Percentiles rank a stretch among this genome's conserved stretches.
Conservation (phyloP, 53 echinoderm and acorn worm species). For the Patiria pectinifera region DNA sequence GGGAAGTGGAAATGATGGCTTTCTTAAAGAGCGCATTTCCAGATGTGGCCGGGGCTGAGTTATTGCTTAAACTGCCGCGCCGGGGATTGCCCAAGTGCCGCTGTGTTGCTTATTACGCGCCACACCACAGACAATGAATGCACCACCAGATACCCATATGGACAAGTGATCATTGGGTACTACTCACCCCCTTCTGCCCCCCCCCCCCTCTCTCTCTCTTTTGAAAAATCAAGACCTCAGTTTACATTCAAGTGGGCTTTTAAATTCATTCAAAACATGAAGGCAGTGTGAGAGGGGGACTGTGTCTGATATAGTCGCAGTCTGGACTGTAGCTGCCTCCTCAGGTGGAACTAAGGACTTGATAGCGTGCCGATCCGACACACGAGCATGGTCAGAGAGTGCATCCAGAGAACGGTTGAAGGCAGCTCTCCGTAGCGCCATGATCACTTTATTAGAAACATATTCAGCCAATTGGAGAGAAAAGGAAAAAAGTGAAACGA, state of each 20-base stretch:
- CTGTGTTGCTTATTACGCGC: constrained; percentile 9
- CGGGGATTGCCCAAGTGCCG: background rate
- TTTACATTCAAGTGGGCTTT: constrained; percentile 22
- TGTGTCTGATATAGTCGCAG: background rate
- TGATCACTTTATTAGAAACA: constrained; percentile 68
- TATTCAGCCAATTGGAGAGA: constrained; percentile 43
- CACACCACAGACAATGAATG: constrained; percentile 26
- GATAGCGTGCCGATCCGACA: constrained; percentile 63
- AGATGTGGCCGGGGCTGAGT: constrained; percentile 40
- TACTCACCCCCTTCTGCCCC: background rate
- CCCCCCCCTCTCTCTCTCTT: background rate
- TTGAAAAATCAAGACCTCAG: constrained; percentile 32
- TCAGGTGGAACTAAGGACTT: constrained; percentile 65
- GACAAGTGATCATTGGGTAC: constrained; percentile 35
- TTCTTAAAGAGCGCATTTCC: constrained; percentile 61
- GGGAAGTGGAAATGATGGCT: constrained; percentile 65
- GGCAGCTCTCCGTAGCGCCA: constrained; percentile 44
- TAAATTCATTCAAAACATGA: background rate
- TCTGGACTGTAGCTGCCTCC: constrained; percentile 12
- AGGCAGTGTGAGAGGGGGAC: background rate
- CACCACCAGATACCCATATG: constrained; percentile 30
- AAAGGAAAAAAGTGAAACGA: background rate
- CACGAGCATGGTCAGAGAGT: constrained; percentile 50
- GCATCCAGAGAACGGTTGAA: constrained; percentile 15
- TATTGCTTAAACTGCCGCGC: constrained; percentile 56